A percentile compares a stretch with the other conserved stretches of the same genome.
phyloP scores from a whole-genome alignment of 1,140 invertebrate species.

The Drosophila murphyi region DNA sequence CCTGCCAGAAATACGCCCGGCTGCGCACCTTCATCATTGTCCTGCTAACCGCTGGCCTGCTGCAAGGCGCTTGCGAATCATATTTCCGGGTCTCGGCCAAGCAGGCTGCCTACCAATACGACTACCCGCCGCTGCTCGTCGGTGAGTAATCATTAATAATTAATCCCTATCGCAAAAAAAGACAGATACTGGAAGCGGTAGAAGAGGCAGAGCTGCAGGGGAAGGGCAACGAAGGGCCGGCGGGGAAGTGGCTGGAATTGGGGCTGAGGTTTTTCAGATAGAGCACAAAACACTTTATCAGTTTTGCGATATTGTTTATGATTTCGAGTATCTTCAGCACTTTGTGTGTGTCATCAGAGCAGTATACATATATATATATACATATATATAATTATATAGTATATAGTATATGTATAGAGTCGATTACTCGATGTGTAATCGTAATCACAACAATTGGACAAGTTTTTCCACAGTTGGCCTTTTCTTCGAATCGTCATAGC shows the following conservation, averaged over 20 bases:
- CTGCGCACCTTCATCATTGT: conserved; percentile 85
- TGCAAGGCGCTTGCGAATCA: conserved; percentile 86
- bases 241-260: neutral
- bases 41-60: conserved; percentile 85
- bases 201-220: neutral
- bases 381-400: too few species aligned
- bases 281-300: conserved; percentile 53
- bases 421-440: conserved; percentile 44
- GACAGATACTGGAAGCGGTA: neutral
- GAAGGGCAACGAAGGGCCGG: too few species aligned
- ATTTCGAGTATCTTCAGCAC: conserved; percentile 21
- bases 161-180: conserved; percentile 52
- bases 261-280: conserved; percentile 38
- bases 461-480: conserved; percentile 13
- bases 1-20: conserved; percentile 86
- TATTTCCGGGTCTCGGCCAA: conserved; percentile 87
- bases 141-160: conserved; percentile 76
- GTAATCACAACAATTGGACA: conserved; percentile 39
- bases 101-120: conserved; percentile 85
- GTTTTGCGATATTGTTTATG: conserved; percentile 76
- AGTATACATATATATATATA: neutral
- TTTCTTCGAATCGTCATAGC: conserved; percentile 23
- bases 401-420: neutral
- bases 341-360: conserved; percentile 21
- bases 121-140: conserved; percentile 85